A percentile compares a stretch with the other conserved stretches of the same genome.
These are phyloP conservation scores for Harpalus rufipes DNA, from an alignment of 2,888 invertebrate species.

Conservation along the genomic window DNA sequence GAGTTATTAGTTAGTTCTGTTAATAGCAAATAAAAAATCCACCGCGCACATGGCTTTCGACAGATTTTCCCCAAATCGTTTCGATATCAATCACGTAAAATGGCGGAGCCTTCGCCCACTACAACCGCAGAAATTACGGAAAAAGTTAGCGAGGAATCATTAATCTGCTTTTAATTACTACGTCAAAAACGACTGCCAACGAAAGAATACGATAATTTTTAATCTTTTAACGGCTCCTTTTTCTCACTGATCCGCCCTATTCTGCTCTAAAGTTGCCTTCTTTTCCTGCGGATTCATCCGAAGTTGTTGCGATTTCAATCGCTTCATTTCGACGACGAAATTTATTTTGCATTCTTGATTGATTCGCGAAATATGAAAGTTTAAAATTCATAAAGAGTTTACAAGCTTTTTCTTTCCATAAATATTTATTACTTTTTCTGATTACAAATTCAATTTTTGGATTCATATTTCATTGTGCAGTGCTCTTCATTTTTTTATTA, in stretches of 20 bases:
- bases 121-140: slow-evolving; percentile 26
- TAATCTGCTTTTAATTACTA: slow-evolving; percentile 62
- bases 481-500: not conserved
- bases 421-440: slow-evolving; percentile 63
- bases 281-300: not conserved
- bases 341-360: slow-evolving; percentile 60
- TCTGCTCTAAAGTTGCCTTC: not conserved
- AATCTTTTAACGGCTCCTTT: slow-evolving; percentile 53
- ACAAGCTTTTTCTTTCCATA: slow-evolving; percentile 58
- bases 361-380: slow-evolving; percentile 55
- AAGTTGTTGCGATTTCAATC: slow-evolving; percentile 50
- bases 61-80: slow-evolving; percentile 27
- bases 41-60: not conserved
- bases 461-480: slow-evolving; percentile 34
- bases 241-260: slow-evolving; percentile 33
- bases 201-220: slow-evolving; percentile 60
- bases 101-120: slow-evolving; percentile 9
- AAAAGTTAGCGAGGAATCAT: slow-evolving; percentile 50
- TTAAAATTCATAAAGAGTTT: slow-evolving; percentile 61
- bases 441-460: slow-evolving; percentile 58
- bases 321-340: slow-evolving; percentile 54
- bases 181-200: slow-evolving; percentile 57
- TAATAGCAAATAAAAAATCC: slow-evolving; percentile 22
- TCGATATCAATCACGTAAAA: slow-evolving; percentile 33
- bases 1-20: slow-evolving; percentile 9